Base-by-base conservation (phyloP, 1,140 invertebrate species). In the Pseudoatta argentina region DNA sequence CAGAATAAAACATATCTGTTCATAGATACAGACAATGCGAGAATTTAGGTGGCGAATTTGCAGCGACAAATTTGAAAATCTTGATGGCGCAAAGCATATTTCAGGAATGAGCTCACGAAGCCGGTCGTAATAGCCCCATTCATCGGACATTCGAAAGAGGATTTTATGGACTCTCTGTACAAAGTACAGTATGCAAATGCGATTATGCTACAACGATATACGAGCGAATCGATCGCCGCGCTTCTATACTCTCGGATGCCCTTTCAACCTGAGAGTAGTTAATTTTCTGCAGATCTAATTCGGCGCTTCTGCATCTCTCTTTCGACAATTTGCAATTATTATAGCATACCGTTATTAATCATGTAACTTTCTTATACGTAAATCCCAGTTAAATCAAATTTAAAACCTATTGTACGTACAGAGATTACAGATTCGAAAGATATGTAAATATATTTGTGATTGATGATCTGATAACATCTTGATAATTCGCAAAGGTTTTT, bases 121-220 rank as follows among this genome's bases (percentile, higher is more conserved):
- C 27, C n/a, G 72, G 48, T 51, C 21, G 66, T 89, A 89, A 89
- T 89, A 78, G 77, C 66, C 27, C 34, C 66, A 83, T 89, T 89
- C 87, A 86, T 83, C 51, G 87, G 66, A 87, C 85, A 89, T 83
- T 73, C 66, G 66, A 87, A 89, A 89, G 88, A 87, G 88, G 87
- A 89, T 89, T 89, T 89, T 89, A 89, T 85, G 85, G 75, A 57
- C 63, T 55, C 66, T 63, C 73, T 90, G 83, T 88, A 90, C 89
- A 90, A 90, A 88, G 87, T 90, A 90, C 83, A 87, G 86, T 72
- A 78, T 90, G 89, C 76, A 91, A 91, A 91, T 88, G 89, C 75
- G 86, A 91, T 91, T 91, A 91, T 88, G 61, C 57, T 64, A 71
- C 51, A 79, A 78, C 85, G 90, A 89, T 90, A 87, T 72, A 91